A percentile compares a stretch with the other conserved stretches of the same genome.
phyloP scores from a whole-genome alignment of 1,140 invertebrate genomes.

The Kradibia gibbosae region DNA sequence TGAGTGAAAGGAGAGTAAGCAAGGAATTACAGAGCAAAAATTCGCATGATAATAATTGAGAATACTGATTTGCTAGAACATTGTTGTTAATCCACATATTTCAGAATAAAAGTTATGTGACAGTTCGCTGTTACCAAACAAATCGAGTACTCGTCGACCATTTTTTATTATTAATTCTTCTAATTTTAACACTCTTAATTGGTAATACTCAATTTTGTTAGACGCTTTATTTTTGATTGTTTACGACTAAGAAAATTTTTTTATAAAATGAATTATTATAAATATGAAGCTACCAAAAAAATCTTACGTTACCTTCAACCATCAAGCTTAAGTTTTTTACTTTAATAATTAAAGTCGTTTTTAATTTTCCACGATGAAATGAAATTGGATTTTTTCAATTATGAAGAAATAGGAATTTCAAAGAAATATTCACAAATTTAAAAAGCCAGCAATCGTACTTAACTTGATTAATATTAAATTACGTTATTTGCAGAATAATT shows the following conservation, averaged over 20 bases:
- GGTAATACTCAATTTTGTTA: too few species aligned
- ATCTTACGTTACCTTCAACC: not conserved
- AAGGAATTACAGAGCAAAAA: not conserved
- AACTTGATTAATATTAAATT: constrained; percentile 5
- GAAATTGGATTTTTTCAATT: not conserved
- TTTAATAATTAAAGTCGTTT: not conserved
- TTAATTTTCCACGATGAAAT: not conserved
- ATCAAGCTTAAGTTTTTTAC: not conserved
- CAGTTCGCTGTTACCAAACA: constrained; percentile 19
- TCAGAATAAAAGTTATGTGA: constrained; percentile 15
- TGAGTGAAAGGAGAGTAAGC: constrained; percentile 6
- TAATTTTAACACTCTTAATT: too few species aligned
- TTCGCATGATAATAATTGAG: constrained; percentile 18
- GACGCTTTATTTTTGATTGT: too few species aligned
- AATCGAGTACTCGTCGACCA: constrained; percentile 1
- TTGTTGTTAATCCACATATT: constrained; percentile 24
- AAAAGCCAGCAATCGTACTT: not conserved
- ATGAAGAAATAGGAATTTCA: not conserved
- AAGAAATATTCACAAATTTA: not conserved
- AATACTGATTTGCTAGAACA: constrained; percentile 22
- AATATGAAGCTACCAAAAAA: not conserved
- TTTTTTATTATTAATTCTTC: too few species aligned
- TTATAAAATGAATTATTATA: not conserved
- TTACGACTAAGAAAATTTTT: too few species aligned
- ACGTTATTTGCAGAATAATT: constrained; percentile 30